Conservation (phyloP, 1,140 invertebrate species). For the Cylas formicarius region DNA sequence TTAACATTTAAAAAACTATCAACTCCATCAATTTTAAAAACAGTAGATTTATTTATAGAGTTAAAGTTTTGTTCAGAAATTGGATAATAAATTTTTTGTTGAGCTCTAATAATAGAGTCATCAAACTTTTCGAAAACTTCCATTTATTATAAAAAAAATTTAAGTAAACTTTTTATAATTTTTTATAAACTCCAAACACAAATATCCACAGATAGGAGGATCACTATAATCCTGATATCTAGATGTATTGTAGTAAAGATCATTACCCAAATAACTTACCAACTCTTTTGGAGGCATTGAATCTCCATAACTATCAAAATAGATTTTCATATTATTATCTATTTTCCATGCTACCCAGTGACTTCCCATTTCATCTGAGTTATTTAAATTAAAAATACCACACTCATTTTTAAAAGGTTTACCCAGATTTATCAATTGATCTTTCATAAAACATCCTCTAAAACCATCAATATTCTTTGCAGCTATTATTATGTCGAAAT, state of each 20-base stretch:
- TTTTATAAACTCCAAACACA: slow-evolving; percentile 7
- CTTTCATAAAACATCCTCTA: slow-evolving; percentile 9
- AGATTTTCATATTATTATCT: background rate
- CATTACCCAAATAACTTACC: slow-evolving; percentile 3
- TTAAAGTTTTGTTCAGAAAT: background rate
- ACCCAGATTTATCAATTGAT: slow-evolving; percentile 8
- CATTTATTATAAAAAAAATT: background rate
- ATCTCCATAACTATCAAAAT: slow-evolving; percentile 7
- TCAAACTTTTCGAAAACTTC: background rate
- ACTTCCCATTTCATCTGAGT: slow-evolving; percentile 5
- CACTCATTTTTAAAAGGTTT: slow-evolving; percentile 6
- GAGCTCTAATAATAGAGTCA: background rate
- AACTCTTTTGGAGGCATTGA: background rate
- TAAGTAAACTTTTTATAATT: background rate
- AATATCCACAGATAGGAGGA: slow-evolving; percentile 6
- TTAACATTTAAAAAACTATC: too few species aligned
- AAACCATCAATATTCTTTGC: slow-evolving; percentile 12
- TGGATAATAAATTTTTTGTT: background rate
- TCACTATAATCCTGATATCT: slow-evolving; percentile 12
- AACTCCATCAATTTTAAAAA: too few species aligned
- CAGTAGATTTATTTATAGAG: too few species aligned
- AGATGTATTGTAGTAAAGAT: slow-evolving; percentile 10
- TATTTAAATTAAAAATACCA: slow-evolving; percentile 14
- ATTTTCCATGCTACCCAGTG: slow-evolving; percentile 9
- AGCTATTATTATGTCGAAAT: slow-evolving; percentile 8